Evolutionary conservation across 2,113 vertebrate species (phyloP).

Genomic region (Cochlearius cochlearius): DNA sequence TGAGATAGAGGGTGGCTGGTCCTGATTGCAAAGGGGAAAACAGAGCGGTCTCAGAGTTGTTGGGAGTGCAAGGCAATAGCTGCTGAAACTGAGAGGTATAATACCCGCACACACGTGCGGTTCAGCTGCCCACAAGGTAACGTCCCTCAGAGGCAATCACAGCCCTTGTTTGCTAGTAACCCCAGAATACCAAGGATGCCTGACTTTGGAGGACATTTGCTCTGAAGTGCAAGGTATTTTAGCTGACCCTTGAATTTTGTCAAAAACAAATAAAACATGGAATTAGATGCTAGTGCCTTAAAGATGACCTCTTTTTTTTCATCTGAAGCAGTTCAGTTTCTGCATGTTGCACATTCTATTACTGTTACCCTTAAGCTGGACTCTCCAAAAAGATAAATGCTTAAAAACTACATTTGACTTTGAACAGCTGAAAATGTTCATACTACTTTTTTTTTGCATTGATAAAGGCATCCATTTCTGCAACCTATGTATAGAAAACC

Average conservation of each 20-base stretch:
- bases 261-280: not conserved
- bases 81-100: not conserved
- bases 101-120: not conserved
- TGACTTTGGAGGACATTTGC: not conserved
- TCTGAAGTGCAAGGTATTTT: not conserved
- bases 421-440: not conserved
- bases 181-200: not conserved
- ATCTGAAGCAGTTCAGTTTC: not conserved
- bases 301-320: not conserved
- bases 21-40: not conserved
- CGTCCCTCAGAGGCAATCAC: not conserved
- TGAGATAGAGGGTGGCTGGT: not conserved
- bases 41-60: not conserved
- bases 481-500: constrained; percentile 55
- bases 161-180: not conserved
- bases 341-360: not conserved
- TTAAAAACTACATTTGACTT: not conserved
- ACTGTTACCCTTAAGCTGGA: not conserved
- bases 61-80: not conserved
- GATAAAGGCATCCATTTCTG: constrained; percentile 49
- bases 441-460: not conserved
- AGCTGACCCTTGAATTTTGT: not conserved
- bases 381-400: not conserved
- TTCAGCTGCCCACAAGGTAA: not conserved
- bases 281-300: not conserved